Conservation (phyloP, 1,140 invertebrate genomes). For the Drosophila neocordata region DNA sequence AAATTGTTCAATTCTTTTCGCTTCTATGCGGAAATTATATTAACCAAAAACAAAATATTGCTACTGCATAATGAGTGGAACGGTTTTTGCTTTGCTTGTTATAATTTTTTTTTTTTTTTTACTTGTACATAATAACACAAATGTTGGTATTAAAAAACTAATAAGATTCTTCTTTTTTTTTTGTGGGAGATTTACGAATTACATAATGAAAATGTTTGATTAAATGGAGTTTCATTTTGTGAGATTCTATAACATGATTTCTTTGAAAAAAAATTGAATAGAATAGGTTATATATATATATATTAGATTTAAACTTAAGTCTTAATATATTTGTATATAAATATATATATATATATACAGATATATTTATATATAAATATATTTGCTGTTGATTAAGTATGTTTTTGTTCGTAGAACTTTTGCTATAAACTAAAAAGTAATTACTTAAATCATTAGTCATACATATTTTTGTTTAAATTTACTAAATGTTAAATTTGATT, state of each 20-base stretch:
- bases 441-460: conserved; percentile 14
- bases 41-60: too few species aligned
- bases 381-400: conserved; percentile 7
- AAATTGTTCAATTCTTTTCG: too few species aligned
- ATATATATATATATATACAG: not conserved
- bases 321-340: conserved; percentile 25
- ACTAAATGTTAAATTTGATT: conserved; percentile 69
- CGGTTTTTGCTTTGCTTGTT: too few species aligned
- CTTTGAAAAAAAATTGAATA: conserved; percentile 13
- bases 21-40: too few species aligned
- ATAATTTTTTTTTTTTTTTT: conserved; percentile 18
- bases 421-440: conserved; percentile 42
- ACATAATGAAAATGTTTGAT: conserved; percentile 36
- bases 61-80: too few species aligned
- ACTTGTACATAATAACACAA: not conserved
- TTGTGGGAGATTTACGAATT: conserved; percentile 24
- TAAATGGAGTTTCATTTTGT: conserved; percentile 59
- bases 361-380: conserved; percentile 44
- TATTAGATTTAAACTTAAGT: not conserved
- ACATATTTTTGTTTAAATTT: conserved; percentile 42
- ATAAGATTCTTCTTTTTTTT: conserved; percentile 63
- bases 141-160: not conserved
- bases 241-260: conserved; percentile 69
- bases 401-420: conserved; percentile 61
- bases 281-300: conserved; percentile 4